Conservation (phyloP, 2,888 invertebrate species). For the Amiota communis region DNA sequence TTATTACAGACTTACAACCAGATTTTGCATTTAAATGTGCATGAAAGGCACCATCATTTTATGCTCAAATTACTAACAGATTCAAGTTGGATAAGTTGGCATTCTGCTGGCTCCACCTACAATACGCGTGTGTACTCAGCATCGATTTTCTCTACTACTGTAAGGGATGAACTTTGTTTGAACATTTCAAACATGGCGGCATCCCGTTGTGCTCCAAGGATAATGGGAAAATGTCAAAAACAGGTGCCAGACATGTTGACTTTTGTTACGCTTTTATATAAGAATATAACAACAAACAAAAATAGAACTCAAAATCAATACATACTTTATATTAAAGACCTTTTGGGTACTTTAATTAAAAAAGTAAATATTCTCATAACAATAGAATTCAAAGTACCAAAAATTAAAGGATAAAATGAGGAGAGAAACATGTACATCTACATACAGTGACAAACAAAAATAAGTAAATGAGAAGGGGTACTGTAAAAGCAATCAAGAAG, state of each 20-base stretch:
- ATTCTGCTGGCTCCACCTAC: conserved; percentile 8
- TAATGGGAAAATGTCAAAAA: conserved; percentile 62
- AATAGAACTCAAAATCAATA: no score
- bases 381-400: no score
- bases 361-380: no score
- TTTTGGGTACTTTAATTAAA: no score
- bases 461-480: no score
- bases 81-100: background rate
- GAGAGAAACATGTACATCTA: no score
- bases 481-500: no score
- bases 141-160: background rate
- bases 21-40: conserved; percentile 1
- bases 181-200: conserved; percentile 53
- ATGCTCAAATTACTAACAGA: conserved; percentile 55
- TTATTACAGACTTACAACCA: conserved; percentile 19
- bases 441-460: no score
- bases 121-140: background rate
- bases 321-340: no score
- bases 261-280: conserved; percentile 12
- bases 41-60: conserved; percentile 43
- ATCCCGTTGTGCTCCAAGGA: conserved; percentile 50
- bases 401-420: no score
- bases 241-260: conserved; percentile 54
- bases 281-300: no score
- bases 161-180: conserved; percentile 1